Conservation (phyloP, 2,113 vertebrate species). For the pig (Sus scrofa) region T2T-Sscrofa CM000813.6:1573501-1574000, state of each 20-base stretch:
- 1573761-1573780: not conserved
- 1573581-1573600: not conserved
- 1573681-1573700: not conserved
- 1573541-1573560: not conserved
- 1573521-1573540: not conserved
- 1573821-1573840: not conserved
- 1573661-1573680: not conserved
- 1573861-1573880: constrained; percentile 79
- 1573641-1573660: not conserved
- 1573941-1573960: constrained; percentile 76
- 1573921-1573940: constrained; percentile 84
- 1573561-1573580: not conserved
- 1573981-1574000: constrained; percentile 71
- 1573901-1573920: constrained; percentile 82
- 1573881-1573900: constrained; percentile 95
- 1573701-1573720: not conserved
- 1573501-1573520: not conserved
- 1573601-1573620: not conserved
- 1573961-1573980: constrained; percentile 66
- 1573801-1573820: not conserved
- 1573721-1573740: rapidly evolving
- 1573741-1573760: not conserved
- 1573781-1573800: not conserved
- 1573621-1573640: not conserved
- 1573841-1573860: constrained; percentile 1